Evolutionary conservation across 64 coral and sea anemone genomes (phyloP).

Genomic region (Anthopleura sola): DNA sequence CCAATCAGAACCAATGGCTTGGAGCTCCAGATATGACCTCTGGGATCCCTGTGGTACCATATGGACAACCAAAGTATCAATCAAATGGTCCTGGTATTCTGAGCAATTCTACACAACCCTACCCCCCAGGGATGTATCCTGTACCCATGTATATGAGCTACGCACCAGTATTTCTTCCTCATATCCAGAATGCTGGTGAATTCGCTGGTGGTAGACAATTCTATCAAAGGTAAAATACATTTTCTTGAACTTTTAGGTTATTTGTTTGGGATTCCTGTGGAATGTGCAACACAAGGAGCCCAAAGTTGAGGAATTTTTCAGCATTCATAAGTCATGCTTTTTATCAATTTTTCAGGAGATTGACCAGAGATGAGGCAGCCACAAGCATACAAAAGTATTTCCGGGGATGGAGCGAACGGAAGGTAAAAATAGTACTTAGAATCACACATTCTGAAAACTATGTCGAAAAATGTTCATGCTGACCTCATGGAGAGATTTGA

Average conservation of each 20-base stretch:
- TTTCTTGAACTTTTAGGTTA: neutral
- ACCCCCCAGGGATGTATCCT: conserved; percentile 47
- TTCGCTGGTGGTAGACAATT: neutral
- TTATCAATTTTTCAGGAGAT: conserved; percentile 1
- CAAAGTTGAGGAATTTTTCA: neutral
- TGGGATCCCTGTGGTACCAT: neutral
- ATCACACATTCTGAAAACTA: too few relatives aligned
- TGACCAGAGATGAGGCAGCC: conserved; percentile 65
- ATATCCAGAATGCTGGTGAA: neutral
- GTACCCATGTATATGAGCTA: conserved; percentile 47
- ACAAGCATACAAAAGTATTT: conserved; percentile 59
- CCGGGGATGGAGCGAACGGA: conserved; percentile 71
- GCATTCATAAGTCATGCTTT: neutral
- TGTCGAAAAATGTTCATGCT: too few relatives aligned
- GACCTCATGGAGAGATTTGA: too few relatives aligned
- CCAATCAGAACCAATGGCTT: neutral
- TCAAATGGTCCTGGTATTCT: neutral
- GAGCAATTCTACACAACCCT: conserved; percentile 1
- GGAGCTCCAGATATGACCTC: neutral
- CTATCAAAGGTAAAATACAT: neutral
- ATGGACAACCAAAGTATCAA: neutral
- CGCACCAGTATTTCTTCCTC: conserved; percentile 31
- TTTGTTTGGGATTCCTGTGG: neutral
- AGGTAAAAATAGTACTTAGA: conserved; percentile 28
- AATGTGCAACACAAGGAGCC: neutral